phyloP scores from a whole-genome alignment of 2,888 invertebrate genomes.

The Cantharis rustica region DNA sequence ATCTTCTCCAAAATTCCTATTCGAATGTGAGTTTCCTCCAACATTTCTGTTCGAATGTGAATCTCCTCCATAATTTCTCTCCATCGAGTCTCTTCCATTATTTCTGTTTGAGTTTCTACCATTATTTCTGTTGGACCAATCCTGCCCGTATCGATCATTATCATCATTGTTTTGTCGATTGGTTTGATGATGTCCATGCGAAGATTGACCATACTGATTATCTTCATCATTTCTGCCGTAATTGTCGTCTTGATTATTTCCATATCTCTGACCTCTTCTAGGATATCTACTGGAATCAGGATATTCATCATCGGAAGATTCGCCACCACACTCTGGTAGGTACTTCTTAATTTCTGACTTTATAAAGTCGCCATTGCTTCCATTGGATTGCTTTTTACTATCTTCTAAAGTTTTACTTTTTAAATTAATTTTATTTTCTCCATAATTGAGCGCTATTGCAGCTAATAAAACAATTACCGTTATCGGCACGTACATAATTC shows the following conservation, averaged over 20 bases:
- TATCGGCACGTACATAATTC: not conserved
- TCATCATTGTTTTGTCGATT: not conserved
- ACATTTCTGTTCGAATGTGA: not conserved
- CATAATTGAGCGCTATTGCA: not conserved
- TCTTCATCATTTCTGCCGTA: not conserved
- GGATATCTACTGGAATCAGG: conserved; percentile 2
- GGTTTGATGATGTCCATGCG: not conserved
- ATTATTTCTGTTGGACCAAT: not conserved
- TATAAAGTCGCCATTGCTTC: conserved; percentile 19
- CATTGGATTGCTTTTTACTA: conserved; percentile 20
- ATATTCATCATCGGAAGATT: conserved; percentile 31
- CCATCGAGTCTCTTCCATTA: not conserved
- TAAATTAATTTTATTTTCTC: not conserved
- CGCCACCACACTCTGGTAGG: conserved; percentile 44
- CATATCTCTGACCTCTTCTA: not conserved
- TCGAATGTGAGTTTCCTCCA: not conserved
- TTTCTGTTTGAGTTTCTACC: not conserved
- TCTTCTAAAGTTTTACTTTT: not conserved
- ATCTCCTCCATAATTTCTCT: not conserved
- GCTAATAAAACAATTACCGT: not conserved
- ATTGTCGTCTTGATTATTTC: not conserved
- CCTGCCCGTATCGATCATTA: not conserved
- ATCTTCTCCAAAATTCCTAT: not conserved
- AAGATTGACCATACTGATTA: not conserved
- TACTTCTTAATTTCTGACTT: conserved; percentile 43